Conservation (phyloP, 2,113 vertebrate genomes). For the Eidolon helvum region DNA sequence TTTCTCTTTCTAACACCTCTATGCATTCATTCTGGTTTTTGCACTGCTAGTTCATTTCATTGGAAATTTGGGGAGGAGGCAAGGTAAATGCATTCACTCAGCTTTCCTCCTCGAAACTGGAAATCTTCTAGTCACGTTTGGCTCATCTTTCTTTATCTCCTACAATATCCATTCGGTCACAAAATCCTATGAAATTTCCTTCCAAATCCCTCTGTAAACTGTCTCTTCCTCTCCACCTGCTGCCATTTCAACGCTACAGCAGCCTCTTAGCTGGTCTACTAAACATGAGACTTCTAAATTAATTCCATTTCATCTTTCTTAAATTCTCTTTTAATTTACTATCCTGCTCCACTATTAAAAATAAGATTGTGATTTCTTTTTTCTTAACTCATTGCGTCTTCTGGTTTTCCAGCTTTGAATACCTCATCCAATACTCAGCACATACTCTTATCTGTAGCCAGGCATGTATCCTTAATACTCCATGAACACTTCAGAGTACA, state of each 20-base stretch:
- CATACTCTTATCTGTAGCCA: background rate
- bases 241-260: background rate
- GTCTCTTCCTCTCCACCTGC: background rate
- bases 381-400: background rate
- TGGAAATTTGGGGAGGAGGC: background rate
- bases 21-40: background rate
- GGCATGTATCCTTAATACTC: background rate
- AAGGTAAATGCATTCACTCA: background rate
- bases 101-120: background rate
- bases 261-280: background rate
- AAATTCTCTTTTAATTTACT: constrained; percentile 39
- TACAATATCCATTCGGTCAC: constrained; percentile 42
- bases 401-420: background rate
- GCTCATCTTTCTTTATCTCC: background rate
- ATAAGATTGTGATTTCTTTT: background rate
- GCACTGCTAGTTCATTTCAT: background rate
- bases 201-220: constrained; percentile 22
- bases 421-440: background rate
- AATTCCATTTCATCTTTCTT: background rate
- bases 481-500: background rate
- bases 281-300: background rate
- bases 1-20: background rate
- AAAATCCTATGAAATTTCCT: constrained; percentile 47
- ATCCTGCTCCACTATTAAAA: background rate
- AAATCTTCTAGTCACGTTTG: constrained; percentile 20